Conservation (phyloP, 2,113 vertebrate genomes). For the Gymnogyps californianus region DNA sequence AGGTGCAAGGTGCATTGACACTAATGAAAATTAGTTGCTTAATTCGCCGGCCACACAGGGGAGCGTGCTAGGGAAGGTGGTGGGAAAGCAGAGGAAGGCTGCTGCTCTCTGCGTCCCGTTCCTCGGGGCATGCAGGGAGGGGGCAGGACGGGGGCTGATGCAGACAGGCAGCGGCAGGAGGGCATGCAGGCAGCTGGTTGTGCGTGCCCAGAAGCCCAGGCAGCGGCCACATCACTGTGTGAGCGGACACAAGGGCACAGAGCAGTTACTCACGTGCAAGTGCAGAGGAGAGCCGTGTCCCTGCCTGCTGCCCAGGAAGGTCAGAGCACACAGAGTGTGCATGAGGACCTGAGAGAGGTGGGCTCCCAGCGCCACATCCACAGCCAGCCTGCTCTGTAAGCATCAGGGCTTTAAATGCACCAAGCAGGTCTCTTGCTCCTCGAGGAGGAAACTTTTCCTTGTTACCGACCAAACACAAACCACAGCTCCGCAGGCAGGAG, state of each 20-base stretch:
- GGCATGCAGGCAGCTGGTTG: neutral
- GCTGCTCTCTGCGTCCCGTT: fast-evolving
- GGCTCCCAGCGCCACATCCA: fast-evolving
- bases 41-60: neutral
- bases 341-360: neutral
- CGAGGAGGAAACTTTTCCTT: fast-evolving
- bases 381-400: neutral
- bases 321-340: fast-evolving
- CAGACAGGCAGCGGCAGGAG: neutral
- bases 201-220: fast-evolving
- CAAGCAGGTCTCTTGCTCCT: neutral
- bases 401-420: fast-evolving
- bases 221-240: fast-evolving
- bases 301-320: neutral
- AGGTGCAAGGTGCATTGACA: neutral
- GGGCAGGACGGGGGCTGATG: neutral
- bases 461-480: fast-evolving
- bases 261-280: fast-evolving
- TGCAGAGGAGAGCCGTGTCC: fast-evolving
- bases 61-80: neutral
- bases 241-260: fast-evolving
- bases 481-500: fast-evolving
- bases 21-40: slow-evolving; percentile 14
- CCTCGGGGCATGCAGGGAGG: fast-evolving
- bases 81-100: neutral